Conservation (phyloP, 1,140 invertebrate species). For the Steinernema feltiae region DNA sequence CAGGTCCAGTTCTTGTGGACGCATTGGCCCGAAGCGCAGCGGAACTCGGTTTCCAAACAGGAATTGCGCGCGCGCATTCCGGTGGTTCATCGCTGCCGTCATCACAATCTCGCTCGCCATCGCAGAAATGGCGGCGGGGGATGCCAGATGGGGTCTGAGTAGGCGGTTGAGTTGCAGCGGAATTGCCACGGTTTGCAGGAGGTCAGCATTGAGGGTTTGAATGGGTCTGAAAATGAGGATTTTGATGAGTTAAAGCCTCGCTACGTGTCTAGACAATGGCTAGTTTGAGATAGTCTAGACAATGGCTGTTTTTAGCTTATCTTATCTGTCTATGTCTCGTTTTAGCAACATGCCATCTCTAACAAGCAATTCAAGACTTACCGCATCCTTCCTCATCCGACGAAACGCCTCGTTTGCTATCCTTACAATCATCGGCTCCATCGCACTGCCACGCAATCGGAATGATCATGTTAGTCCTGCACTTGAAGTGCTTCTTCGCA, state of each 20-base stretch:
- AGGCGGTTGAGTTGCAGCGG: background rate
- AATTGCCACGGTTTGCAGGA: slow-evolving; percentile 3
- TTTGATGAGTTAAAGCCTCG: too few relatives aligned
- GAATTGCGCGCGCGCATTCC: slow-evolving; percentile 50
- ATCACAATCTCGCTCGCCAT: slow-evolving; percentile 80
- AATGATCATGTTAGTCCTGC: slow-evolving; percentile 73
- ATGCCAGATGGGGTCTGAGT: slow-evolving; percentile 70
- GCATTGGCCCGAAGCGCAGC: slow-evolving; percentile 62
- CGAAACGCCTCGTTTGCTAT: slow-evolving; percentile 73
- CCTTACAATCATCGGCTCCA: slow-evolving; percentile 75
- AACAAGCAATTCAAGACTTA: background rate
- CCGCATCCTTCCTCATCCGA: slow-evolving; percentile 21
- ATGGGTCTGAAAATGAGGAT: background rate
- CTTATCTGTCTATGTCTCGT: too few relatives aligned
- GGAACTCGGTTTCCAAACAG: slow-evolving; percentile 50
- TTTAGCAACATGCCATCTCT: too few relatives aligned
- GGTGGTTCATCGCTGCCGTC: slow-evolving; percentile 55
- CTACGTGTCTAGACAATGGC: too few relatives aligned
- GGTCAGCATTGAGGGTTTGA: background rate
- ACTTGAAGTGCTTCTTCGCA: slow-evolving; percentile 61
- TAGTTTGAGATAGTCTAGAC: too few relatives aligned
- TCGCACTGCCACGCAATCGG: slow-evolving; percentile 83
- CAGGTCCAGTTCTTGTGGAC: slow-evolving; percentile 63
- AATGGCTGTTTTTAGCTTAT: too few relatives aligned
- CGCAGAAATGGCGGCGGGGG: slow-evolving; percentile 82